Conservation (phyloP, 2,888 invertebrate species). For the Torymus tubicola region DNA sequence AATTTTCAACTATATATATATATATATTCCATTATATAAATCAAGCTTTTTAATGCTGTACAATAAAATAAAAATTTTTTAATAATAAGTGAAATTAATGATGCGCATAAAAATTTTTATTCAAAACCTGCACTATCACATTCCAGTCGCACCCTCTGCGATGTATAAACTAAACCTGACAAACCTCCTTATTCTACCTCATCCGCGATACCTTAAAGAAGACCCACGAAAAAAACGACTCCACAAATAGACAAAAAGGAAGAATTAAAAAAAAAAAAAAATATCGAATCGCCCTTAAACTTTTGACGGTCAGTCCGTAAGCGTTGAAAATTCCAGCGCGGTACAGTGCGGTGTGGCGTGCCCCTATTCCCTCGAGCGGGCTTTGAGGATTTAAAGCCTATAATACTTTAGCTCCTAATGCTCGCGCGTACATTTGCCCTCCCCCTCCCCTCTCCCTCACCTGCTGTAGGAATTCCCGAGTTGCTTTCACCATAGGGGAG, state of each 20-base stretch:
- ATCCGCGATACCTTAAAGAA: too few relatives aligned
- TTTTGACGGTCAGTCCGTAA: constrained; percentile 47
- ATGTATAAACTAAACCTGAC: too few relatives aligned
- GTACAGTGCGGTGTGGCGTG: not conserved
- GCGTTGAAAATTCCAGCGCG: constrained; percentile 34
- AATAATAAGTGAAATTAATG: too few relatives aligned
- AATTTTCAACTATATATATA: too few relatives aligned
- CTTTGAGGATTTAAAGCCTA: constrained; percentile 55
- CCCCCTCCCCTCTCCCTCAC: not conserved
- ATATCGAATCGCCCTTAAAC: constrained; percentile 23
- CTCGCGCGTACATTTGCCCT: constrained; percentile 46
- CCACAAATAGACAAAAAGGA: not conserved
- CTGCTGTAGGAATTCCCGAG: constrained; percentile 29
- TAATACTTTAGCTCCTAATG: constrained; percentile 56
- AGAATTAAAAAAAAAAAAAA: constrained; percentile 6
- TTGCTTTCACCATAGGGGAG: constrained; percentile 20
- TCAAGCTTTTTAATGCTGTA: too few relatives aligned
- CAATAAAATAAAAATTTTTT: too few relatives aligned
- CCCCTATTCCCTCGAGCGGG: constrained; percentile 43
- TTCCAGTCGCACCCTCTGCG: too few relatives aligned
- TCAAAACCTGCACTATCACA: too few relatives aligned
- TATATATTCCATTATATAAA: too few relatives aligned
- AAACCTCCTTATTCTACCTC: too few relatives aligned
- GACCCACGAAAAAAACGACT: too few relatives aligned
- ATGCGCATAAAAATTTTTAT: too few relatives aligned